Percentiles rank a stretch among this genome's conserved stretches.
These are phyloP conservation scores for Heliconius congener DNA, from an alignment of 1,140 invertebrate genomes.

Conservation along the genomic window DNA sequence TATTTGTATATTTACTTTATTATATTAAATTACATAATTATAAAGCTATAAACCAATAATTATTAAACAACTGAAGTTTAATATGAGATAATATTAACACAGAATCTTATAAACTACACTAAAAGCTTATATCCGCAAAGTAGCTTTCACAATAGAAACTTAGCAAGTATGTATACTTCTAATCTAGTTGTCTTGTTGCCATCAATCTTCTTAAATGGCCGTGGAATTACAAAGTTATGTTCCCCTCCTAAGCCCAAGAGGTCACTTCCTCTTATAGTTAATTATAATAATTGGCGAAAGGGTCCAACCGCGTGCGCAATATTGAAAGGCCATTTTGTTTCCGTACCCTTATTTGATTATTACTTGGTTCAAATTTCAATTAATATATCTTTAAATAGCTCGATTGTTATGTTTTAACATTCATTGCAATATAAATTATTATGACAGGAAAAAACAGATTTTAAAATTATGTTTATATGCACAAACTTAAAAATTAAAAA, in stretches of 20 bases:
- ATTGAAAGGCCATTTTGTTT: conserved; percentile 64
- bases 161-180: conserved; percentile 58
- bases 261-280: conserved; percentile 78
- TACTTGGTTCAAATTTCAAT: conserved; percentile 37
- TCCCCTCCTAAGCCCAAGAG: conserved; percentile 63
- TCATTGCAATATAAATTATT: not conserved
- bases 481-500: no score
- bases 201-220: conserved; percentile 75
- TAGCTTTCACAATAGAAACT: conserved; percentile 44
- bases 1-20: no score
- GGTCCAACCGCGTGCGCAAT: conserved; percentile 57
- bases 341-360: conserved; percentile 42
- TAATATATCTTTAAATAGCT: not conserved
- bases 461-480: no score
- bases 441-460: no score
- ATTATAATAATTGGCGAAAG: conserved; percentile 77
- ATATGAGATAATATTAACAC: not conserved
- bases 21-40: no score
- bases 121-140: conserved; percentile 15
- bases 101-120: conserved; percentile 3
- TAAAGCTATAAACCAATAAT: not conserved
- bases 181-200: conserved; percentile 72
- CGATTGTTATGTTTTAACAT: not conserved
- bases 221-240: conserved; percentile 62
- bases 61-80: not conserved